These are phyloP conservation scores for Lates calcarifer DNA, from an alignment of 2,113 vertebrate species.

Conservation along the genomic window DNA sequence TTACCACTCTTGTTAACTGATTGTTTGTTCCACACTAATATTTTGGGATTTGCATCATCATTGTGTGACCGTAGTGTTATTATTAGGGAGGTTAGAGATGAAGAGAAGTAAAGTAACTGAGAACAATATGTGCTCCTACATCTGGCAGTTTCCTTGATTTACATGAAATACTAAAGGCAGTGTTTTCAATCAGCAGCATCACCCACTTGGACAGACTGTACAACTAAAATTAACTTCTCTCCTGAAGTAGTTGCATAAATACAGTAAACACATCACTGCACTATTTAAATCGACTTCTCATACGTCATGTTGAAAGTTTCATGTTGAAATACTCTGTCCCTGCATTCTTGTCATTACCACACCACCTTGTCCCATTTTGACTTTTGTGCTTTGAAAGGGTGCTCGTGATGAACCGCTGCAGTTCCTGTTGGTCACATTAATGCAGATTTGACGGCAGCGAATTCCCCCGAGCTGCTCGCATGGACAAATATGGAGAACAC, in stretches of 20 bases:
- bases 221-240: too few relatives aligned
- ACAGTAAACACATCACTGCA: neutral
- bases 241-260: constrained; percentile 1
- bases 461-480: too few relatives aligned
- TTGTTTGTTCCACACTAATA: neutral
- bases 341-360: too few relatives aligned
- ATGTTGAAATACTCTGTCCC: too few relatives aligned
- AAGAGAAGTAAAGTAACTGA: neutral
- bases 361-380: too few relatives aligned
- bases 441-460: too few relatives aligned
- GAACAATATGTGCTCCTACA: neutral
- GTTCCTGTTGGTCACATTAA: too few relatives aligned
- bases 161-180: constrained; percentile 27
- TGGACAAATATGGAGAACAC: too few relatives aligned
- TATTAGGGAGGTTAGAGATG: neutral
- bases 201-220: neutral
- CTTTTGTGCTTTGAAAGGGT: too few relatives aligned
- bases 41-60: neutral
- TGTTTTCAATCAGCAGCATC: constrained; percentile 20
- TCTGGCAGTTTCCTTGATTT: constrained; percentile 41
- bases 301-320: neutral
- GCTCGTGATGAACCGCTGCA: too few relatives aligned
- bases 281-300: neutral
- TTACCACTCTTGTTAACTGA: neutral
- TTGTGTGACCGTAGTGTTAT: neutral